Percentiles rank a stretch among this genome's conserved stretches.
These are phyloP conservation scores for Mythimna lalbum DNA, from an alignment of 2,888 invertebrate genomes.

Conservation along the genomic window DNA sequence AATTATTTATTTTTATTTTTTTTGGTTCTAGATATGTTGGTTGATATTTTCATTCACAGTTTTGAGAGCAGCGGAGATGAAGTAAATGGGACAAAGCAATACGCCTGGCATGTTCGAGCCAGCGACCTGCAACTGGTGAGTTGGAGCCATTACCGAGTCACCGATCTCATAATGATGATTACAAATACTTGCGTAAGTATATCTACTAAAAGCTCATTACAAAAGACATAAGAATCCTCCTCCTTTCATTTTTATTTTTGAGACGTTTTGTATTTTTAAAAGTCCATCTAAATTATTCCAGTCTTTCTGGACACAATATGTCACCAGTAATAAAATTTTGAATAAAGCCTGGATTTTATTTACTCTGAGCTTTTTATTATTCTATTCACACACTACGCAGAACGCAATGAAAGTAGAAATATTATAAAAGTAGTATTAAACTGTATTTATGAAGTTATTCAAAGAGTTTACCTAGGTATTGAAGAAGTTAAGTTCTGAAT, in stretches of 20 bases:
- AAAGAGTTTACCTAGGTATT: slow-evolving; percentile 5
- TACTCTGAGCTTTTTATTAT: slow-evolving; percentile 25
- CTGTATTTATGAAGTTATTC: slow-evolving; percentile 13
- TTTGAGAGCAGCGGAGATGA: too few species aligned
- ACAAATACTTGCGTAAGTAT: not conserved
- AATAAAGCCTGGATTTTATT: slow-evolving; percentile 33
- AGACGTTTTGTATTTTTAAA: not conserved
- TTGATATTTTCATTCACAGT: too few species aligned
- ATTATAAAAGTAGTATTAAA: slow-evolving; percentile 1
- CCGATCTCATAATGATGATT: too few species aligned
- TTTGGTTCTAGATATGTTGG: too few species aligned
- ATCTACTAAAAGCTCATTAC: not conserved
- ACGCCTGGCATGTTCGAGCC: too few species aligned
- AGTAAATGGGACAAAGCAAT: too few species aligned
- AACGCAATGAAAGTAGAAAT: slow-evolving; percentile 25
- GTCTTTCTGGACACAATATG: not conserved
- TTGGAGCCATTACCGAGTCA: too few species aligned
- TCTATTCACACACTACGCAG: slow-evolving; percentile 20
- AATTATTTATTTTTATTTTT: too few species aligned
- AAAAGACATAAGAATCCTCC: not conserved
- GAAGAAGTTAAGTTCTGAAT: slow-evolving; percentile 16
- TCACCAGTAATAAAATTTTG: not conserved
- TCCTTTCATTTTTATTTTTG: not conserved
- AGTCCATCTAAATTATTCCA: not conserved
- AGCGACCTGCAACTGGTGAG: too few species aligned